phyloP scores from a whole-genome alignment of 2,797 vertebrate genomes.

The Peromyscus eremicus region DNA sequence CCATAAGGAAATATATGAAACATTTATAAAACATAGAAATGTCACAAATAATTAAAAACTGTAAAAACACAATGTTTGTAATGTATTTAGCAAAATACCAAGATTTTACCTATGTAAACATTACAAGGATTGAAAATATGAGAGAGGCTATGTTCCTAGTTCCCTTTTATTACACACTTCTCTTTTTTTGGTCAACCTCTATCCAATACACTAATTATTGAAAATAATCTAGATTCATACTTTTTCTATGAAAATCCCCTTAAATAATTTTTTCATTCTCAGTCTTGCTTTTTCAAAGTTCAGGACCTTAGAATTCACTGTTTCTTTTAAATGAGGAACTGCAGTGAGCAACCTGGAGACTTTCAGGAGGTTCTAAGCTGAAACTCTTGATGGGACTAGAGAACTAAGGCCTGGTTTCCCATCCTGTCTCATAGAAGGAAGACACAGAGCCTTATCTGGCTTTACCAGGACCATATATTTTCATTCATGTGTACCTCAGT shows the following conservation, averaged over 20 bases:
- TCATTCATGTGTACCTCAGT: neutral
- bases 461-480: neutral
- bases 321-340: neutral
- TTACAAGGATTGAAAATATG: conserved; percentile 2
- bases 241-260: neutral
- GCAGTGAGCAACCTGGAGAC: neutral
- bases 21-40: neutral
- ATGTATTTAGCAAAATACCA: conserved; percentile 8
- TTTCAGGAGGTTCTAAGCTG: neutral
- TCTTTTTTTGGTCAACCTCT: neutral
- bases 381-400: neutral
- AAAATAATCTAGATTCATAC: neutral
- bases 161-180: neutral
- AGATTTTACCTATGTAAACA: conserved; percentile 34
- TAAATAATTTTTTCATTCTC: neutral
- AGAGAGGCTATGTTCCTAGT: neutral
- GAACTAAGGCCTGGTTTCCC: neutral
- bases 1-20: conserved; percentile 16
- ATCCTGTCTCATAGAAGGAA: neutral
- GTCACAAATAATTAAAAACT: neutral
- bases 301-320: neutral
- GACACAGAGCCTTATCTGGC: neutral
- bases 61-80: neutral
- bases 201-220: neutral
- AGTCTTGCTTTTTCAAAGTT: neutral